Evolutionary conservation across 92 coral and sea anemone genomes (phyloP), one percentile per base, ranked within the genome.

Genomic region (Hydrozoanthus gracilis): DNA sequence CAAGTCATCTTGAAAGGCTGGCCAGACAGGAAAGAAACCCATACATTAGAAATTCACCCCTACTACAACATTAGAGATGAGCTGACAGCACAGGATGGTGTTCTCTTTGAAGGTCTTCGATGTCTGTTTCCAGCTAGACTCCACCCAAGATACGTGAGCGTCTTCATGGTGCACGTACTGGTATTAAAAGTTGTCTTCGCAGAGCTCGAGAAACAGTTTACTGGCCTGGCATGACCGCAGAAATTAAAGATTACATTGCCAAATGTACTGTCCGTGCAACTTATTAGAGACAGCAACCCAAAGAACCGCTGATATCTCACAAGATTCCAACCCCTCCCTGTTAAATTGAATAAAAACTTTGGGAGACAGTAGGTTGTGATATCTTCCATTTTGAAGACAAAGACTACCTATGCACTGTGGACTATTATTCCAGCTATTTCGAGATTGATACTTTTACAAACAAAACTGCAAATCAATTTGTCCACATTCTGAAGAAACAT

Each of bases 281-380:
- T n/a, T n/a, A n/a, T n/a, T n/a, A 79, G 14, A 86, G 72, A 12
- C 78, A 14, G 35, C 83, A 66, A 27, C n/a, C n/a, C n/a, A n/a
- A n/a, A n/a, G 91, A 88, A 50, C 84, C 85, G 15, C 54, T 88
- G 9, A 83, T 88, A 49, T 74, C 73, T 14, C 84, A 88, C 70
- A 72, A 83, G 61, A 62, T 82, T n/a, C n/a, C n/a, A n/a, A n/a
- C 65, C 83, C 91, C n/a, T n/a, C n/a, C n/a, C n/a, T n/a, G n/a
- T n/a, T n/a, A n/a, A n/a, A n/a, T n/a, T n/a, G n/a, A n/a, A 55
- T 5, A 35, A 50, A 48, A 88, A 16, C 88, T 88, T 7, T 82
- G 77, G 84, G 83, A 88, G 68, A 88, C 10, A 62, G 76, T 82
- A 14, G 87, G 70, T 16, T 46, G 39, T 55, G 91, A 88, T 49